A percentile compares a stretch with the other conserved stretches of the same genome.
These are phyloP conservation scores for Echiichthys vipera DNA, from an alignment of 2,797 vertebrate genomes.

Conservation along the genomic window DNA sequence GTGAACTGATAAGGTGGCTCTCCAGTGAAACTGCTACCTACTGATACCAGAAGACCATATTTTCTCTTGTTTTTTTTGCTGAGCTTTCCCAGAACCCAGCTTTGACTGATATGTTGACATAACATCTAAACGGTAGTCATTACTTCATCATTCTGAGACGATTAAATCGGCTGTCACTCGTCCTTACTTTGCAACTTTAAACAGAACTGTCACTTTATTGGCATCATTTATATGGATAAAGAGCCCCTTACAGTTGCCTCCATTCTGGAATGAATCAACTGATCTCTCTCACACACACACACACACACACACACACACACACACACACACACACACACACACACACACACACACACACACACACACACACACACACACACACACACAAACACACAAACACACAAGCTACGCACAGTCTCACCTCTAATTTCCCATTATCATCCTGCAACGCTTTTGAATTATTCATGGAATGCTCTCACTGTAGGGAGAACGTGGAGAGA, in stretches of 20 bases:
- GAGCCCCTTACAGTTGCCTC: constrained; percentile 66
- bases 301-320: constrained; percentile 27
- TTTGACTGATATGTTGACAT: constrained; percentile 69
- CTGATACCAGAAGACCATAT: background rate
- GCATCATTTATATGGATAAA: constrained; percentile 77
- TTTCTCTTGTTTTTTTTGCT: background rate
- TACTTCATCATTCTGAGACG: constrained; percentile 53
- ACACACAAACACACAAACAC: constrained; percentile 28
- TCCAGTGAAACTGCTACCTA: background rate
- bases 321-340: constrained; percentile 25
- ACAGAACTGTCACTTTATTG: constrained; percentile 76
- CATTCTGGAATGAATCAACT: constrained; percentile 67
- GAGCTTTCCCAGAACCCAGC: constrained; percentile 23
- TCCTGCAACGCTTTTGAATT: constrained; percentile 70
- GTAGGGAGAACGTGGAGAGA: constrained; percentile 51
- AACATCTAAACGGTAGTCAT: constrained; percentile 63
- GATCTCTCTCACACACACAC: constrained; percentile 48
- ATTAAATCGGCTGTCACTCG: constrained; percentile 62
- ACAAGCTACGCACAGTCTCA: constrained; percentile 54
- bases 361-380: constrained; percentile 39
- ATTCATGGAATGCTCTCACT: constrained; percentile 68
- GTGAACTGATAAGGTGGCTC: background rate
- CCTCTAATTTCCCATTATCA: constrained; percentile 79
- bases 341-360: constrained; percentile 44
- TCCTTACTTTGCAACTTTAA: constrained; percentile 63